A percentile compares a stretch with the other conserved stretches of the same genome.
Conservation (phyloP, 2,888 invertebrate genomes). For the Lithophane leautieri region DNA sequence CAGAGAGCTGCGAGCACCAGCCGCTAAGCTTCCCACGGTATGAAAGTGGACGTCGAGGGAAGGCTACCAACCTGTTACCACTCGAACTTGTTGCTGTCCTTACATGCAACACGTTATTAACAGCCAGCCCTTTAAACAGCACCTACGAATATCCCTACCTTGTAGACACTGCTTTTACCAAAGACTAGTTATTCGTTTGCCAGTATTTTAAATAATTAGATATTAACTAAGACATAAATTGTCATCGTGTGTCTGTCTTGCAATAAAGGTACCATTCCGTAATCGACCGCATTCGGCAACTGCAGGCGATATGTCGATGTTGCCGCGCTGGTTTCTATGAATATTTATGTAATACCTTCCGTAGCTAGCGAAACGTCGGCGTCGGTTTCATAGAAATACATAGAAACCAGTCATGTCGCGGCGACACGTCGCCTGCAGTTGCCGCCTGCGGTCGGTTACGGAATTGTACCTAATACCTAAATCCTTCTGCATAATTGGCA, state of each 20-base stretch:
- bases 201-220: no score
- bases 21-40: constrained; percentile 52
- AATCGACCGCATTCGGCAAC: no score
- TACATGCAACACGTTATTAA: constrained; percentile 43
- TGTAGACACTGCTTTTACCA: not conserved
- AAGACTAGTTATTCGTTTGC: not conserved
- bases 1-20: constrained; percentile 28
- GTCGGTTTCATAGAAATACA: no score
- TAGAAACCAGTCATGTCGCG: no score
- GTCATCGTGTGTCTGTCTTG: not conserved
- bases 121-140: not conserved
- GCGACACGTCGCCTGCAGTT: no score
- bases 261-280: not conserved
- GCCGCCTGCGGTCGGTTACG: no score
- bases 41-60: constrained; percentile 37
- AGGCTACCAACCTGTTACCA: constrained; percentile 56
- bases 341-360: no score
- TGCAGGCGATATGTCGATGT: no score
- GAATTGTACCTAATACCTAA: not conserved
- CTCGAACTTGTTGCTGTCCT: constrained; percentile 42
- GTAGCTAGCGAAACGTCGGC: no score
- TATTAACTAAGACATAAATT: not conserved
- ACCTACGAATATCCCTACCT: not conserved
- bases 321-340: no score
- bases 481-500: not conserved